Evolutionary conservation across 2,888 invertebrate genomes (phyloP).

Genomic region (Microctonus hyperodae): DNA sequence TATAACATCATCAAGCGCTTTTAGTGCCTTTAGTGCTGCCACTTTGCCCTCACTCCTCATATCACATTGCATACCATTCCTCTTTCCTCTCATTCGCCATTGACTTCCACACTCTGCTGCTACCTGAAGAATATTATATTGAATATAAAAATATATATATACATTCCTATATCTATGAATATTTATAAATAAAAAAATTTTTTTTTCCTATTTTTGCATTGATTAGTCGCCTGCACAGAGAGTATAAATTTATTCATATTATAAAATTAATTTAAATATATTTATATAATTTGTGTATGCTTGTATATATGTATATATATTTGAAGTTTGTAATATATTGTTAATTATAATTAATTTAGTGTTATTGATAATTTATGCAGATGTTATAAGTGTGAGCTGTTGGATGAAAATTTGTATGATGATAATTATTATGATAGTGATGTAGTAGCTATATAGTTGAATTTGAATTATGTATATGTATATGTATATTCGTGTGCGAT

Average conservation of each 20-base stretch:
- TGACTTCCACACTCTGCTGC: neutral
- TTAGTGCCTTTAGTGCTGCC: no score
- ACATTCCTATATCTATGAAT: neutral
- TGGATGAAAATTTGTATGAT: neutral
- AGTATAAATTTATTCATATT: no score
- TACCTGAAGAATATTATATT: neutral
- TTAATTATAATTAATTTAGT: no score
- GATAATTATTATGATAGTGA: slow-evolving; percentile 2
- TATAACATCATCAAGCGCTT: no score
- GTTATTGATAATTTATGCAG: neutral
- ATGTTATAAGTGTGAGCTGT: neutral
- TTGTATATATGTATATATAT: no score
- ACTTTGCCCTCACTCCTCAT: neutral
- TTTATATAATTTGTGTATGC: no score
- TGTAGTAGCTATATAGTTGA: neutral
- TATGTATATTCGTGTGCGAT: neutral
- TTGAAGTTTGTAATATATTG: no score
- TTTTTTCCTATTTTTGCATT: neutral
- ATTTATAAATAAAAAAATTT: neutral
- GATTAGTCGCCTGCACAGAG: no score
- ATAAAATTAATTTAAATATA: no score
- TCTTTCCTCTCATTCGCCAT: neutral
- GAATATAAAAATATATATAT: neutral
- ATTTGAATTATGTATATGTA: neutral
- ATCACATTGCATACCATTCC: neutral